Base-by-base conservation (phyloP, 2,797 vertebrate species). In the Bucorvus abyssinicus region DNA sequence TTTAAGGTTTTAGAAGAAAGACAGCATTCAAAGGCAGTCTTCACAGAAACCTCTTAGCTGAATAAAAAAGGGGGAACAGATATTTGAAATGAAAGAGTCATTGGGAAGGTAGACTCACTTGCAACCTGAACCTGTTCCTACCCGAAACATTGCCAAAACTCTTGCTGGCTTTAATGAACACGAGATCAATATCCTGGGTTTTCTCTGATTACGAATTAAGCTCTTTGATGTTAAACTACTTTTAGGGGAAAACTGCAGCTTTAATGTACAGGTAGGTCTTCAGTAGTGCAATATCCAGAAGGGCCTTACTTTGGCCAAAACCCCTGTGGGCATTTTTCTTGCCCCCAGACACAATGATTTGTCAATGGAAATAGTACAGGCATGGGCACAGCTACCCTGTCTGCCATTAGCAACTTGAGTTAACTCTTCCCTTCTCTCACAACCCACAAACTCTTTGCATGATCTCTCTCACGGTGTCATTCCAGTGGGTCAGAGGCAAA, bases 141-240 rank as follows among this genome's bases (percentile, higher is more conserved):
- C 86, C 91, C 44, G 91, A 74, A 91, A 88, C 1, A 3, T 15
- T 84, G 74, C 52, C 24, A 60, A 90, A 95, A 76, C 12, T 93
- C 89, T 82, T 76, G 74, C 85, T 92, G 84, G 49, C 80, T 95
- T 96, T 95, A 96, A 90, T 80, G 89, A 96, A 80, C 55, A 53
- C 14, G 32, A 69, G 77, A 88, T 88, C 87, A 90, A 75, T 94
- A 84, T 74, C 70, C 89, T 80, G 53, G 73, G 14, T 71, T 95
- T 93, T 88, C 63, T 86, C 47, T 93, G 64, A 70, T 84, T 82
- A 45, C 0, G 0, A 90, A 94, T 91, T 89, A 74, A 80, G 26
- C 30, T 83, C 30, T 80, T 90, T 85, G 57, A 69, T 29, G 20
- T 92, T 61, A 88, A 94, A 87, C 69, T 36, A 78, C 59, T 79